Conservation (phyloP, 1,140 invertebrate genomes). For the Hyles vespertilio region DNA sequence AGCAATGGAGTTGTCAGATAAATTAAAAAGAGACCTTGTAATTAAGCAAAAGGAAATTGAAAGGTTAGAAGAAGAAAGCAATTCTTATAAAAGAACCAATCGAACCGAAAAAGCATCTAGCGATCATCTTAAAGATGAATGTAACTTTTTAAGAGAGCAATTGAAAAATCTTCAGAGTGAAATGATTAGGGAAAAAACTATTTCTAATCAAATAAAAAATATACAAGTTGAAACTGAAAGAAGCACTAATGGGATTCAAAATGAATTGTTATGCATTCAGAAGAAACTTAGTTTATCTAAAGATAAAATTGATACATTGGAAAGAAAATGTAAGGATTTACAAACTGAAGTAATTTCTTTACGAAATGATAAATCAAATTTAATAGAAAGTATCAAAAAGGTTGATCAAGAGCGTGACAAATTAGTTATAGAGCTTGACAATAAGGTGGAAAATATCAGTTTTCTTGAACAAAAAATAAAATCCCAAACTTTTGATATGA, state of each 20-base stretch:
- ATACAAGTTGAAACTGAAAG: slow-evolving; percentile 79
- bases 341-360: slow-evolving; percentile 76
- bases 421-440: slow-evolving; percentile 77
- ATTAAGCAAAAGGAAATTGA: slow-evolving; percentile 61
- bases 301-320: slow-evolving; percentile 73
- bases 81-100: slow-evolving; percentile 61
- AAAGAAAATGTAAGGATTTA: slow-evolving; percentile 75
- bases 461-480: slow-evolving; percentile 76
- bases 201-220: slow-evolving; percentile 75
- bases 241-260: slow-evolving; percentile 76
- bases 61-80: slow-evolving; percentile 63
- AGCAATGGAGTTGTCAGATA: slow-evolving; percentile 48
- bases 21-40: slow-evolving; percentile 59
- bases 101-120: slow-evolving; percentile 59
- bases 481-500: slow-evolving; percentile 66
- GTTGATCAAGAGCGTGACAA: slow-evolving; percentile 79
- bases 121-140: slow-evolving; percentile 64
- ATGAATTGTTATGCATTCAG: slow-evolving; percentile 74
- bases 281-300: slow-evolving; percentile 74
- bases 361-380: slow-evolving; percentile 76
- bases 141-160: slow-evolving; percentile 63
- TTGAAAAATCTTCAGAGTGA: slow-evolving; percentile 65
- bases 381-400: slow-evolving; percentile 73
- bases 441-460: slow-evolving; percentile 76
- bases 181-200: slow-evolving; percentile 65